phyloP scores from a whole-genome alignment of 2,797 vertebrate species.

The Cossypha niveicapilla region DNA sequence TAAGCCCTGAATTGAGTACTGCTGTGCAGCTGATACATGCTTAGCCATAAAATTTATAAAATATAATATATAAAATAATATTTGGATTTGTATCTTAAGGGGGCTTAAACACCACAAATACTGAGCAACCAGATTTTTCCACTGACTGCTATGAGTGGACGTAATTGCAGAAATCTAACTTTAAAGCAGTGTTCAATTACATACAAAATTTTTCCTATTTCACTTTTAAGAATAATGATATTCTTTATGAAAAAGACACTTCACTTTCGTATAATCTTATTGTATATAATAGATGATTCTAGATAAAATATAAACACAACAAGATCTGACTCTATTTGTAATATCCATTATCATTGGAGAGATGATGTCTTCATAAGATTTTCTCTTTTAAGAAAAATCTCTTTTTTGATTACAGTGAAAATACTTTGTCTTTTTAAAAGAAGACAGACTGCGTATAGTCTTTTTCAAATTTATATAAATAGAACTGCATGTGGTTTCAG shows the following conservation, averaged over 20 bases:
- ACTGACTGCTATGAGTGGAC: not conserved
- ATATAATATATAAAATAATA: not conserved
- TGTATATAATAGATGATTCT: not conserved
- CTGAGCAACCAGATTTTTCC: not conserved
- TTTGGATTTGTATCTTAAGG: not conserved
- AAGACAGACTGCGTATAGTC: not conserved
- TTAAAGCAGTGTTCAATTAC: not conserved
- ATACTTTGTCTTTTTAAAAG: not conserved
- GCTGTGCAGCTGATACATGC: not conserved
- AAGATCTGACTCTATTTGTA: not conserved
- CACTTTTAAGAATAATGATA: not conserved
- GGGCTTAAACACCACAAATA: not conserved
- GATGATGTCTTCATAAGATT: not conserved
- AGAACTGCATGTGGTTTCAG: constrained; percentile 51
- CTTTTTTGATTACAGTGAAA: not conserved
- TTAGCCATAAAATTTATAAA: not conserved
- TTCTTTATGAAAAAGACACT: not conserved
- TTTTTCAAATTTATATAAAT: constrained; percentile 26
- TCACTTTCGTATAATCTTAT: not conserved
- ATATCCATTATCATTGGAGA: not conserved
- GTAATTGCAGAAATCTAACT: not conserved
- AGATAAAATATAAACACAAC: not conserved
- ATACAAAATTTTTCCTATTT: not conserved
- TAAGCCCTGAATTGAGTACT: not conserved
- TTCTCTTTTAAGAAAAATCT: not conserved